phyloP scores from a whole-genome alignment of 1,140 invertebrate genomes.

The Trachymyrmex cornetzi region DNA sequence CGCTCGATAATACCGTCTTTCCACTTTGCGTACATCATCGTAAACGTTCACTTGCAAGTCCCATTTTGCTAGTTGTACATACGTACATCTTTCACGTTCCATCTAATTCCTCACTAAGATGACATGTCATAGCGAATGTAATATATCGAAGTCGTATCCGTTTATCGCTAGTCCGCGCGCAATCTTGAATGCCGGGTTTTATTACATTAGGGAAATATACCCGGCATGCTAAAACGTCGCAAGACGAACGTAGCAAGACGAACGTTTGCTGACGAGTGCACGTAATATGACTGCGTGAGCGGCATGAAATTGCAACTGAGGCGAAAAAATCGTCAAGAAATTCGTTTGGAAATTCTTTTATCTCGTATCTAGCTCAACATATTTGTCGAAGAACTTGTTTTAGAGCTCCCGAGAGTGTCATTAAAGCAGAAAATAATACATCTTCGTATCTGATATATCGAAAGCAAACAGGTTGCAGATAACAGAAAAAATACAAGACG shows the following conservation, averaged over 20 bases:
- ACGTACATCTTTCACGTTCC: neutral
- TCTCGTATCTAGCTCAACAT: neutral
- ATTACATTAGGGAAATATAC: constrained; percentile 36
- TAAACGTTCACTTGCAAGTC: neutral
- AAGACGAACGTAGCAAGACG: neutral
- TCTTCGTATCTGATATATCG: constrained; percentile 8
- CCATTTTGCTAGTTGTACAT: neutral
- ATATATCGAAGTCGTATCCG: constrained; percentile 38
- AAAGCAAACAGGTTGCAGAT: neutral
- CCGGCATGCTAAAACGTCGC: neutral
- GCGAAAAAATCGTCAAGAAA: neutral
- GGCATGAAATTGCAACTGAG: neutral
- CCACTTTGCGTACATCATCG: neutral
- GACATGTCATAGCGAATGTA: constrained; percentile 9
- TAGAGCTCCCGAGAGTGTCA: neutral
- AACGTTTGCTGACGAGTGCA: neutral
- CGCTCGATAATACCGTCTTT: constrained; percentile 23
- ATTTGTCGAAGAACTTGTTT: neutral
- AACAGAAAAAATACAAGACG: neutral
- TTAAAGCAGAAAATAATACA: constrained; percentile 17
- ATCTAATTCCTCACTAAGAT: constrained; percentile 24
- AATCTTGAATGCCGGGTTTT: constrained; percentile 36
- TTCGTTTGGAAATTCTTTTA: neutral
- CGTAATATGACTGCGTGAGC: neutral
- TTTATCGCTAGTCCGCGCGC: constrained; percentile 38